These are phyloP conservation scores for Metopia argyrocephala DNA, from an alignment of 2,888 invertebrate species.

Conservation along the genomic window DNA sequence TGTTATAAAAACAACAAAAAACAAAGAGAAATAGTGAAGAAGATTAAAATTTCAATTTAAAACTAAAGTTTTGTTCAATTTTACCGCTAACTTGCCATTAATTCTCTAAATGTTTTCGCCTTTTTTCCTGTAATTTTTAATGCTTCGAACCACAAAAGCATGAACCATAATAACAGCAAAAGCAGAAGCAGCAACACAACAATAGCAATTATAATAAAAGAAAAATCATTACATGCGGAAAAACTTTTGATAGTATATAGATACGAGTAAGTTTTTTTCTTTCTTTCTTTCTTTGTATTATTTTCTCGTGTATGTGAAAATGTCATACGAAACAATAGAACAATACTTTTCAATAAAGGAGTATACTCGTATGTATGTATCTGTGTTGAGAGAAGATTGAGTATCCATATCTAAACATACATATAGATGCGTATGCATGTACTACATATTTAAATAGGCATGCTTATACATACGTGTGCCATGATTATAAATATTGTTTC, in stretches of 20 bases:
- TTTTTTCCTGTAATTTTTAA: background rate
- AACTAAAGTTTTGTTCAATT: slow-evolving; percentile 41
- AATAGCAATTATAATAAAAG: background rate
- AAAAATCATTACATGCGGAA: slow-evolving; percentile 33
- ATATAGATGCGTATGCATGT: too few species aligned
- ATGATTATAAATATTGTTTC: slow-evolving; percentile 22
- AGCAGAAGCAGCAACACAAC: background rate
- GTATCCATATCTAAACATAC: too few species aligned
- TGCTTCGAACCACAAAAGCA: slow-evolving; percentile 41
- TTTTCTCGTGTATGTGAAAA: slow-evolving; percentile 37
- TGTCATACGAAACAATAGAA: slow-evolving; percentile 49
- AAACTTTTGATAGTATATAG: too few species aligned
- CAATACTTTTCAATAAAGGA: too few species aligned
- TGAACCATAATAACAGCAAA: slow-evolving; percentile 30
- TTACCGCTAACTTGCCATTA: slow-evolving; percentile 41
- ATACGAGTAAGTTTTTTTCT: slow-evolving; percentile 34
- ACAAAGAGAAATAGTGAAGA: background rate
- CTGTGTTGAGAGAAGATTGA: too few species aligned
- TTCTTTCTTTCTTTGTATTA: background rate
- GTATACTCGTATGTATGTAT: too few species aligned
- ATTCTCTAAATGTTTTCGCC: background rate
- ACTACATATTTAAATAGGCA: background rate
- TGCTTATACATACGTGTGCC: background rate
- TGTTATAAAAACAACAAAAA: background rate
- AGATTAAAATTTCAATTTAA: slow-evolving; percentile 25